Conservation (phyloP, 1,140 invertebrate species). For the Eueides isabella region DNA sequence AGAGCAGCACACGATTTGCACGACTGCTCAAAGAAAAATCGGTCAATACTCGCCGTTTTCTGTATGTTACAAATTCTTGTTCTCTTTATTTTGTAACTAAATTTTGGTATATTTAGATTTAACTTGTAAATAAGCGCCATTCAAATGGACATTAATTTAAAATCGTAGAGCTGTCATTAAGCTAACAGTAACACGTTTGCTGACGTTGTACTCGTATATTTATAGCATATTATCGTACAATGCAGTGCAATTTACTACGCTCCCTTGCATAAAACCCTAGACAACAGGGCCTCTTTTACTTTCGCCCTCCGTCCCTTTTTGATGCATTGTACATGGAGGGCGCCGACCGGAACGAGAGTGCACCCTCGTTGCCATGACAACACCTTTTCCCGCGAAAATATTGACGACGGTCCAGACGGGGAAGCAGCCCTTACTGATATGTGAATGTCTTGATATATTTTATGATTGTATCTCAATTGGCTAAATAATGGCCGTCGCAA, state of each 20-base stretch:
- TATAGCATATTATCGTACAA: constrained; percentile 40
- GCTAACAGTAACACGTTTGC: background rate
- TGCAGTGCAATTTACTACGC: constrained; percentile 43
- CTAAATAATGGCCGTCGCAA: constrained; percentile 58
- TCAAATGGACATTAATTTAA: background rate
- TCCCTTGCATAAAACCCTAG: constrained; percentile 65
- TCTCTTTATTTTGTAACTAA: too few species aligned
- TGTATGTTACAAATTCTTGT: too few species aligned
- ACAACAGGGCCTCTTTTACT: constrained; percentile 62
- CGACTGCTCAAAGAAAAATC: background rate
- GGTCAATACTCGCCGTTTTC: background rate
- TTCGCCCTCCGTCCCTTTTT: constrained; percentile 69
- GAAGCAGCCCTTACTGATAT: constrained; percentile 45
- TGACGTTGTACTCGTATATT: constrained; percentile 38
- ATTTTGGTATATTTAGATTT: too few species aligned
- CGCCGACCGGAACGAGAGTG: constrained; percentile 70
- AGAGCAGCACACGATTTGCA: background rate
- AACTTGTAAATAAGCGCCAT: background rate
- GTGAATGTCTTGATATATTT: constrained; percentile 66
- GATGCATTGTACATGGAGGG: constrained; percentile 71
- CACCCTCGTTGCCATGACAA: constrained; percentile 75
- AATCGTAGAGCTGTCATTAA: background rate
- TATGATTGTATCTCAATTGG: constrained; percentile 54
- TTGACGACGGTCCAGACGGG: constrained; percentile 70
- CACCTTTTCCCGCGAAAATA: constrained; percentile 73